Evolutionary conservation across 37 sponge, comb jelly and placozoan species (phyloP).

Genomic region (Cliona cf. orientalis): DNA sequence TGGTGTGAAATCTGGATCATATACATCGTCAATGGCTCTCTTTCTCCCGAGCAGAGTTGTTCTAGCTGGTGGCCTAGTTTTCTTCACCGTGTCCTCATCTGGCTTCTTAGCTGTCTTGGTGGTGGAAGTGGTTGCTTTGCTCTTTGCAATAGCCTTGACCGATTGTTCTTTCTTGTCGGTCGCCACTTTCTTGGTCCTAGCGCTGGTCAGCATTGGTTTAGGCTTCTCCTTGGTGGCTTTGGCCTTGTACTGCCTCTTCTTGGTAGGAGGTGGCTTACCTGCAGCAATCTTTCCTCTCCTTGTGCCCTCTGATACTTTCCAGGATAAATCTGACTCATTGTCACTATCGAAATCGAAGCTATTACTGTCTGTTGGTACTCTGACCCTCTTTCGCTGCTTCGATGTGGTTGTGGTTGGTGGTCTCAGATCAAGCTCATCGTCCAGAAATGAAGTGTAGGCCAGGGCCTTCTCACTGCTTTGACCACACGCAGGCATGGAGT

Average conservation of each 20-base stretch:
- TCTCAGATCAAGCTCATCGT: too few species aligned
- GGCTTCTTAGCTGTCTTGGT: background rate
- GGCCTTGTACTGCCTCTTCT: background rate
- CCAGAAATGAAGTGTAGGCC: too few species aligned
- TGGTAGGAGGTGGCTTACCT: constrained; percentile 1
- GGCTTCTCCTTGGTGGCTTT: background rate
- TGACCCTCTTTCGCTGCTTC: background rate
- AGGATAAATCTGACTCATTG: background rate
- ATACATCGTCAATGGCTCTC: background rate
- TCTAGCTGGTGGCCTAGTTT: background rate
- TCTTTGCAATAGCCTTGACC: background rate
- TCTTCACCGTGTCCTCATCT: background rate
- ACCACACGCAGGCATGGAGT: constrained; percentile 29
- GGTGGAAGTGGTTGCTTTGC: background rate
- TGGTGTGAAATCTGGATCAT: constrained; percentile 2
- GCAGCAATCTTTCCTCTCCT: too few species aligned
- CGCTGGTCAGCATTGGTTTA: constrained; percentile 15
- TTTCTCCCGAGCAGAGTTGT: background rate
- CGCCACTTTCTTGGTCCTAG: constrained; percentile 1
- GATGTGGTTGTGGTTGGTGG: background rate
- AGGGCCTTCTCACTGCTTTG: too few species aligned
- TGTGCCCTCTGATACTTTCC: background rate
- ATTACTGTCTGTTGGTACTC: background rate
- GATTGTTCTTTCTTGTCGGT: background rate
- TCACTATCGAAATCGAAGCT: background rate